phyloP scores from a whole-genome alignment of 2,888 invertebrate genomes.

The Tipula confusa region DNA sequence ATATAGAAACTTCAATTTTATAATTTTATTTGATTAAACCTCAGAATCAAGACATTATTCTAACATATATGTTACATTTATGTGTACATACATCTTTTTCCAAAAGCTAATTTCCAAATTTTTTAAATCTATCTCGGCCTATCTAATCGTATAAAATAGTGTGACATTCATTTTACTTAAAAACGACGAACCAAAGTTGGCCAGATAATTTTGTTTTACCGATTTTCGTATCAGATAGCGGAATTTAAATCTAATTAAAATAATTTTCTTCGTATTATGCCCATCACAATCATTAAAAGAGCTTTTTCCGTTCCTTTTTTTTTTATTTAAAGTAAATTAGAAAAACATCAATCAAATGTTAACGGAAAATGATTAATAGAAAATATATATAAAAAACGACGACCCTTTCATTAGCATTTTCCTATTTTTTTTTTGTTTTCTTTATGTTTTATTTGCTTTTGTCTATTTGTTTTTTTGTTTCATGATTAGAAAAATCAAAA shows the following conservation, averaged over 20 bases:
- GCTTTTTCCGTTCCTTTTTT: not conserved
- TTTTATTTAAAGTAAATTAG: slow-evolving; percentile 12
- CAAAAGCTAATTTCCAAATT: too few relatives aligned
- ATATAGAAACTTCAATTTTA: too few relatives aligned
- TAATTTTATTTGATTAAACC: too few relatives aligned
- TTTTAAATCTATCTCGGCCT: too few relatives aligned
- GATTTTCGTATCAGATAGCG: not conserved
- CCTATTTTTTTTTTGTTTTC: slow-evolving; percentile 5
- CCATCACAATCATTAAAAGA: not conserved
- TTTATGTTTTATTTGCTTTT: slow-evolving; percentile 21
- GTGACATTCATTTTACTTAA: too few relatives aligned
- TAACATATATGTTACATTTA: too few relatives aligned
- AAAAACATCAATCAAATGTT: slow-evolving; percentile 25
- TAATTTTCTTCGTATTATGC: not conserved
- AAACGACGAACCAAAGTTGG: too few relatives aligned
- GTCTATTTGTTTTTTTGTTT: slow-evolving; percentile 20
- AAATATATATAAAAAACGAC: not conserved
- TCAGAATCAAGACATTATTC: too few relatives aligned
- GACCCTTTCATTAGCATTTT: slow-evolving; percentile 25
- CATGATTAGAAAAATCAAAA: slow-evolving; percentile 25
- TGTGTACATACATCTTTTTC: too few relatives aligned
- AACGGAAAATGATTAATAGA: slow-evolving; percentile 17
- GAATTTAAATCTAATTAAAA: not conserved
- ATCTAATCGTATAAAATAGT: too few relatives aligned
- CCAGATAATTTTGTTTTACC: not conserved